These are phyloP conservation scores for Arremon aurantiirostris DNA, from an alignment of 2,797 vertebrate genomes.

Conservation along the genomic window DNA sequence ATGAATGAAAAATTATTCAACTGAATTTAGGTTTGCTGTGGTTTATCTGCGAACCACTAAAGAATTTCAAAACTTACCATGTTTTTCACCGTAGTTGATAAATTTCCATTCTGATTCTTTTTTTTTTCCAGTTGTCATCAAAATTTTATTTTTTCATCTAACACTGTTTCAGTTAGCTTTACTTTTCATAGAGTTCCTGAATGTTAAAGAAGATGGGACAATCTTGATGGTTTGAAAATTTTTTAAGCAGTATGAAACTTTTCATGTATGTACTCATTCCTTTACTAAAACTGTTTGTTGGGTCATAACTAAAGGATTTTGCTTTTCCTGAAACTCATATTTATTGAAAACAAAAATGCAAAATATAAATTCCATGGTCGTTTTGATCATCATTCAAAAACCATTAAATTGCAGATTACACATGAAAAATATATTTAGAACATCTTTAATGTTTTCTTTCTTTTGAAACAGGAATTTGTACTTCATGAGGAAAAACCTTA, in stretches of 20 bases:
- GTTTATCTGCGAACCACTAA: neutral
- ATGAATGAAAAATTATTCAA: neutral
- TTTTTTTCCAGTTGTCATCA: neutral
- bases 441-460: neutral
- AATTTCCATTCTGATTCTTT: neutral
- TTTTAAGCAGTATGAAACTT: neutral
- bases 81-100: neutral
- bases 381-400: neutral
- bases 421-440: neutral
- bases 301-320: neutral
- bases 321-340: neutral
- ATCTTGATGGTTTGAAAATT: neutral
- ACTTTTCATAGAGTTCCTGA: neutral
- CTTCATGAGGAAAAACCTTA: neutral
- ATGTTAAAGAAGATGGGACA: neutral
- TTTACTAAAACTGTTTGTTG: neutral
- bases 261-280: neutral
- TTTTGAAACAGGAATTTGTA: neutral
- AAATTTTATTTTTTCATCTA: neutral
- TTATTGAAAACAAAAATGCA: neutral
- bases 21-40: neutral
- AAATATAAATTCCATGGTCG: neutral
- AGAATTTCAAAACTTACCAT: neutral
- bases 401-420: neutral
- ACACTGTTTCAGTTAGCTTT: neutral